Evolutionary conservation across 2,113 vertebrate species (phyloP).

Genomic region (Numenius arquata): DNA sequence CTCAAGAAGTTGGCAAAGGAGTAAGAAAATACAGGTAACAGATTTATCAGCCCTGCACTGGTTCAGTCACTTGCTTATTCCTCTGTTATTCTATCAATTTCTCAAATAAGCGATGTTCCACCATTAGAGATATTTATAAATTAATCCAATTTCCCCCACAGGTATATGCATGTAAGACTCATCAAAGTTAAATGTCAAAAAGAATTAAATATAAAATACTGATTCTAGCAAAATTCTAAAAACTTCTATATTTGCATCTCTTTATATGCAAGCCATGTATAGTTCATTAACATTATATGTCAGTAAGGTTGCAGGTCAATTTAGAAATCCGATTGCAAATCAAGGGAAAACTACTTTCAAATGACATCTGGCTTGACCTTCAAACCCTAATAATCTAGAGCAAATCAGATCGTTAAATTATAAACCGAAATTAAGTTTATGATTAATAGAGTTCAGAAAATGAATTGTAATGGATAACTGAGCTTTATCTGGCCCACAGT

Average conservation of each 20-base stretch:
- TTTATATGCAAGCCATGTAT: not conserved
- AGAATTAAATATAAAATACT: not conserved
- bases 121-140: not conserved
- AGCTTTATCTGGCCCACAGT: not conserved
- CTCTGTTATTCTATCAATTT: not conserved
- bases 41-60: not conserved
- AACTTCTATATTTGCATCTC: not conserved
- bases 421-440: slow-evolving; percentile 28
- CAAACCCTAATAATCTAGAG: slow-evolving; percentile 34
- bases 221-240: not conserved
- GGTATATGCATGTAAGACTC: not conserved
- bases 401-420: not conserved
- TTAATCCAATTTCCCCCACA: not conserved
- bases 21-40: not conserved
- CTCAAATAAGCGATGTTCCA: not conserved
- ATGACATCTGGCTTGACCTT: slow-evolving; percentile 38
- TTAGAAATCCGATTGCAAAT: slow-evolving; percentile 24
- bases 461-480: not conserved
- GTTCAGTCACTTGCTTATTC: not conserved
- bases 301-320: slow-evolving; percentile 37
- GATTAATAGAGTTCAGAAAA: slow-evolving; percentile 38
- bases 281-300: slow-evolving; percentile 32
- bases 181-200: not conserved
- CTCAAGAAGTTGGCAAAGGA: not conserved
- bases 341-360: slow-evolving; percentile 33